Percentiles rank a stretch among this genome's conserved stretches.
Evolutionary conservation across 2,888 invertebrate genomes (phyloP).

Genomic region (Ochlodes sylvanus): DNA sequence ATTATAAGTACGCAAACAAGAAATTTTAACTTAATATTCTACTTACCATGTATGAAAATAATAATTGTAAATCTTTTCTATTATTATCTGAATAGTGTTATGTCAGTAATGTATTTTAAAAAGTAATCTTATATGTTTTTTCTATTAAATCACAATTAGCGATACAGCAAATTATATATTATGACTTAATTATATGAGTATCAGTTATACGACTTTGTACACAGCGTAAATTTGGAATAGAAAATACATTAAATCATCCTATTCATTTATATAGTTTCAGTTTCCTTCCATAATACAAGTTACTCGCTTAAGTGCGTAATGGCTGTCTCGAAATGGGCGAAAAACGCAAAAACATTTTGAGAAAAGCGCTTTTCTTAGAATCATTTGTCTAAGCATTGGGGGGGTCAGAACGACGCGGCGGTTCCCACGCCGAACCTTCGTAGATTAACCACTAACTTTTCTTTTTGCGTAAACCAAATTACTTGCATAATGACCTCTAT

Average conservation of each 20-base stretch:
- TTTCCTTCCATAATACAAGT: slow-evolving; percentile 8
- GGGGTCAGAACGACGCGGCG: slow-evolving; percentile 75
- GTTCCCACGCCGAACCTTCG: slow-evolving; percentile 77
- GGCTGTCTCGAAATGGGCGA: slow-evolving; percentile 45
- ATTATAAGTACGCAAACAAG: neutral
- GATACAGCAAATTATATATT: too few relatives aligned
- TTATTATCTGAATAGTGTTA: too few relatives aligned
- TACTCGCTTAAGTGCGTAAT: slow-evolving; percentile 26
- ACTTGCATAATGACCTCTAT: slow-evolving; percentile 48
- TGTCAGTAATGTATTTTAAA: too few relatives aligned
- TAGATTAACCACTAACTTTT: slow-evolving; percentile 45
- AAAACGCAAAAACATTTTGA: slow-evolving; percentile 64
- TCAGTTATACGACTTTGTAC: too few relatives aligned
- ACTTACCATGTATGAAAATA: neutral
- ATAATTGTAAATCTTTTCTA: too few relatives aligned
- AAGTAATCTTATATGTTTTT: too few relatives aligned
- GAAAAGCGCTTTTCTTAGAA: slow-evolving; percentile 71
- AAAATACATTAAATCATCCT: neutral
- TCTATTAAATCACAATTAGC: too few relatives aligned
- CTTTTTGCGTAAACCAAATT: slow-evolving; percentile 1
- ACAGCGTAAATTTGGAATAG: too few relatives aligned
- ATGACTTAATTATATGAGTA: too few relatives aligned
- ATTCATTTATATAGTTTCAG: slow-evolving; percentile 5
- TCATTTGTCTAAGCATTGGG: slow-evolving; percentile 80
- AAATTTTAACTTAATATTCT: neutral